These are phyloP conservation scores for Lutraria rhynchaena DNA, from an alignment of 1,140 invertebrate species.

Conservation along the genomic window DNA sequence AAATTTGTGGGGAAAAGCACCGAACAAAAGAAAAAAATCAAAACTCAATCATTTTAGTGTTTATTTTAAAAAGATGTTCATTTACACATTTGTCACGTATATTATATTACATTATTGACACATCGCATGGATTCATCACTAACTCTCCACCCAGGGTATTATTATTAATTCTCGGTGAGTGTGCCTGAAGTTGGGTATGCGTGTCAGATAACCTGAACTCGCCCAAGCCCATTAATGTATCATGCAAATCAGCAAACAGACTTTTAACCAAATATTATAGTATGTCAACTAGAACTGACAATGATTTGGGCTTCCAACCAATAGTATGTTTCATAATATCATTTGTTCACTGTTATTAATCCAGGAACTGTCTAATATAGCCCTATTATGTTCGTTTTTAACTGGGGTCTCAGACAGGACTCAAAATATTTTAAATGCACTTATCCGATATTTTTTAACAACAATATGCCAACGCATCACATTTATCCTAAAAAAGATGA, in stretches of 20 bases:
- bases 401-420: not conserved
- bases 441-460: constrained; percentile 35
- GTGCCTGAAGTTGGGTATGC: not conserved
- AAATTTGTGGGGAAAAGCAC: too few species aligned
- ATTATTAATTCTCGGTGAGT: too few species aligned
- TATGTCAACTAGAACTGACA: constrained; percentile 10
- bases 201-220: not conserved
- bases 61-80: too few species aligned
- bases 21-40: too few species aligned
- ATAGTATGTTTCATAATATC: constrained; percentile 29
- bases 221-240: not conserved
- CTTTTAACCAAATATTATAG: constrained; percentile 2
- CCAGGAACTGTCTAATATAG: constrained; percentile 41
- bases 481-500: constrained; percentile 51
- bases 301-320: constrained; percentile 39
- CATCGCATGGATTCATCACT: too few species aligned
- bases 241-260: constrained; percentile 16
- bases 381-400: constrained; percentile 17
- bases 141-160: too few species aligned
- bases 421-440: constrained; percentile 54
- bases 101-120: not conserved
- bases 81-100: too few species aligned
- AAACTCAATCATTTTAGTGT: too few species aligned
- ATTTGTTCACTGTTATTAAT: constrained; percentile 53
- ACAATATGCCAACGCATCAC: constrained; percentile 8